Base-by-base conservation (phyloP, 1,140 invertebrate genomes). In the Drosophila rufa region DNA sequence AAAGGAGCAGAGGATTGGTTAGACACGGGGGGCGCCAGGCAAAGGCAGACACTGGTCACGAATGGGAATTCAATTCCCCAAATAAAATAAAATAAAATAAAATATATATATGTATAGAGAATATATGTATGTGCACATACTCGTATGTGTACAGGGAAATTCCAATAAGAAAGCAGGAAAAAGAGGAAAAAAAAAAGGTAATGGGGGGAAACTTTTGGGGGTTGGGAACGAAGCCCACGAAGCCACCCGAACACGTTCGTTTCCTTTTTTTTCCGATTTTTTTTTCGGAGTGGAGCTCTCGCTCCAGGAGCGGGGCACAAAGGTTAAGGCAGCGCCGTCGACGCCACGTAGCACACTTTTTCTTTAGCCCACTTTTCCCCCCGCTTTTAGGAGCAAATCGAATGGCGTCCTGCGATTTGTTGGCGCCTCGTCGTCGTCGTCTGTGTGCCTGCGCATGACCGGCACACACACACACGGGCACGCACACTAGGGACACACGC, bases 371-470 rank as follows among this genome's bases (percentile, higher is more conserved):
- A 30, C 27, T n/a, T 17, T 27, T n/a, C 9, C 58, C n/a, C 59
- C 17, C 22, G 42, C 19, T 79, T 80, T 89, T 91, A 90, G 85
- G 80, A 84, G 85, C 55, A 82, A 86, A 79, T 78, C 79, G 76
- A 62, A 68, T 77, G 73, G 60, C 55, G 79, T 65, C 42, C 75
- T 91, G 84, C 83, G 84, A 87, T 90, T 87, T 84, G 85, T 71
- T 84, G 80, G 71, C 64, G 66, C 76, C 67, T 78, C 57, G 58
- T 78, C 48, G 36, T 45, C 15, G 42, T 38, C 74, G 76, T 50
- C 57, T 42, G 43, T 57, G 66, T 68, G 81, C 81, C 81, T 89
- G 84, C 84, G 84, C 84, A 89, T 89, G 84, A 90, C 84, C 84
- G n/a, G 47, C 42, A 47, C 19, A 69, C 55, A 51, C 46, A 50